These are phyloP conservation scores for Glaucidium brasilianum DNA, from an alignment of 2,113 vertebrate genomes.

Conservation along the genomic window DNA sequence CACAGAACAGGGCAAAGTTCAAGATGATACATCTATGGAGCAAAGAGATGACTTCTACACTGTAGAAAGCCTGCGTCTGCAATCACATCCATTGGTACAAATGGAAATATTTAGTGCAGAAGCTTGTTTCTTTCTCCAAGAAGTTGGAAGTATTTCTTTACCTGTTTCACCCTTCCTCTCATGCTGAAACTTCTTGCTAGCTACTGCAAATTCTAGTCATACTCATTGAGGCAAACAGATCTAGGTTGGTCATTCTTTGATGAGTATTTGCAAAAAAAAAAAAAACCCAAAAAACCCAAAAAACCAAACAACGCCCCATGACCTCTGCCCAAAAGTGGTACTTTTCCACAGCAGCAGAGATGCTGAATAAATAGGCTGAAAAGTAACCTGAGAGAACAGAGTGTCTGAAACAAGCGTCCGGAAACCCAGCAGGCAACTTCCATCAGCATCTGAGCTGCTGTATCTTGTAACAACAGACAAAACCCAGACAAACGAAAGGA, in stretches of 20 bases:
- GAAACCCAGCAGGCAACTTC: neutral
- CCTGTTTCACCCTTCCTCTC: neutral
- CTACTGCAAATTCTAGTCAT: neutral
- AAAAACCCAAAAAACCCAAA: too few relatives aligned
- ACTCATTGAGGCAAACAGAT: neutral
- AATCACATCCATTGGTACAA: neutral
- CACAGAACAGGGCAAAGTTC: neutral
- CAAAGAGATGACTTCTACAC: neutral
- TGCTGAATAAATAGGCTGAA: neutral
- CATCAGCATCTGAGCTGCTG: neutral
- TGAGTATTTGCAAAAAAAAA: neutral
- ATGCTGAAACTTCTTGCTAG: neutral
- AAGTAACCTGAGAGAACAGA: neutral
- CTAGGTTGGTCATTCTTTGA: neutral
- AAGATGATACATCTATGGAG: accelerated
- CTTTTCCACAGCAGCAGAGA: neutral
- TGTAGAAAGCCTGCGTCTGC: neutral
- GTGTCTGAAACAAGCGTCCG: accelerated
- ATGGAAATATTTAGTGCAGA: neutral
- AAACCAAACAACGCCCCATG: too few relatives aligned
- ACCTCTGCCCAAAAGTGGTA: neutral
- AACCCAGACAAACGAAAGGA: neutral
- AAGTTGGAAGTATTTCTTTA: neutral
- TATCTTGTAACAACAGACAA: neutral
- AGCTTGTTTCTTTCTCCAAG: neutral